Percentiles rank a stretch among this genome's conserved stretches.
These are phyloP conservation scores for Lota lota DNA, from an alignment of 2,113 vertebrate genomes.

Conservation along the genomic window DNA sequence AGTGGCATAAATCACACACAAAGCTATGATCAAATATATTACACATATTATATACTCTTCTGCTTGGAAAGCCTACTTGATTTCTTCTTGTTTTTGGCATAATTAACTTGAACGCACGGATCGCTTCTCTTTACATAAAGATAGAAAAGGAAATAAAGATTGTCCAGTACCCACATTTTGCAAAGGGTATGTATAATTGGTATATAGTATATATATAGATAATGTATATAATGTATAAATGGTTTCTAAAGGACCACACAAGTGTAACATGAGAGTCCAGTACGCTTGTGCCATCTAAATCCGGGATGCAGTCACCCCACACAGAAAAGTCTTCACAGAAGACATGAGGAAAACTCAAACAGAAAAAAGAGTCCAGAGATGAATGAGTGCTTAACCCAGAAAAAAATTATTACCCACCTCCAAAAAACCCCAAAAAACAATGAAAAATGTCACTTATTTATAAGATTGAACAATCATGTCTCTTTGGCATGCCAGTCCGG, in stretches of 20 bases:
- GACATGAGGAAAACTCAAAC: slow-evolving; percentile 60
- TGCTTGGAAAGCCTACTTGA: slow-evolving; percentile 59
- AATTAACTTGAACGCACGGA: slow-evolving; percentile 68
- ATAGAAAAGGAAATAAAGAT: slow-evolving; percentile 67
- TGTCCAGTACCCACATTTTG: slow-evolving; percentile 59
- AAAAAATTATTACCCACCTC: slow-evolving; percentile 27
- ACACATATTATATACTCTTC: slow-evolving; percentile 63
- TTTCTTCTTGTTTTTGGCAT: slow-evolving; percentile 70
- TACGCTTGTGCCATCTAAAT: slow-evolving; percentile 61
- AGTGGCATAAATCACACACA: slow-evolving; percentile 53
- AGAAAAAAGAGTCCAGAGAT: slow-evolving; percentile 12
- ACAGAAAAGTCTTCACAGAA: slow-evolving; percentile 93
- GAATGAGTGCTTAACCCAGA: slow-evolving; percentile 42
- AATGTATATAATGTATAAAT: slow-evolving; percentile 73
- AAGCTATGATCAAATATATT: slow-evolving; percentile 72
- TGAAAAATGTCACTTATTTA: not conserved
- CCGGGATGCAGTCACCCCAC: slow-evolving; percentile 50
- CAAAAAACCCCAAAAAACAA: not conserved
- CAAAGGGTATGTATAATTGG: slow-evolving; percentile 43
- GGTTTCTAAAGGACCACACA: slow-evolving; percentile 79
- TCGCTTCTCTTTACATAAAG: slow-evolving; percentile 63
- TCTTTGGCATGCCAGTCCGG: not conserved
- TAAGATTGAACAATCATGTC: not conserved
- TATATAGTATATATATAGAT: slow-evolving; percentile 7
- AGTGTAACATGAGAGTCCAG: slow-evolving; percentile 74